Base-by-base conservation (phyloP, 2,113 vertebrate genomes). In the Leiothrix lutea region DNA sequence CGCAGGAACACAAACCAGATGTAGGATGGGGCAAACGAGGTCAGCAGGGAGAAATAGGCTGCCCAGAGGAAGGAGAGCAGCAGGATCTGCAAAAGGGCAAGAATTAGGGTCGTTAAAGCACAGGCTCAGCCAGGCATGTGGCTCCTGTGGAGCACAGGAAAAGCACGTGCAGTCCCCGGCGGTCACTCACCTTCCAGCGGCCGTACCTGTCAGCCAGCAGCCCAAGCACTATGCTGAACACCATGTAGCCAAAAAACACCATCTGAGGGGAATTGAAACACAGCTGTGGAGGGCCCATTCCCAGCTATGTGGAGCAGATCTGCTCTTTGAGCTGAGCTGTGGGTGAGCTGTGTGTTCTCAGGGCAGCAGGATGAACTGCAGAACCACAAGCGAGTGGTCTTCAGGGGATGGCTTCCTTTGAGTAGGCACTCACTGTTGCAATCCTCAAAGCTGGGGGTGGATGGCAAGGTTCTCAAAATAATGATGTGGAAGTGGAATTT, bases 241-340 rank as follows among this genome's bases (percentile, higher is more conserved):
- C 29, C 99, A 99, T 99, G 97, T 99, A 99, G 74, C 99, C 99
- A 31, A 99, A 97, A 95, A 99, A 99, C 97, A 99, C 99, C 98
- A 99, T 99, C 99, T 99, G 94, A 23, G 24, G 31, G 33, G 29
- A 29, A 22, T 51, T 54, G 25, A 80, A 92, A 87, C 38, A 44
- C 9, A 58, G 29, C 28, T 54, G 31, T 66, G 33, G 28, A 75
- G 16, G 29, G 31, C 6, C 23, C 44, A 8, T 2, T 48, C 8
- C 26, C 2, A 5, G 38, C 21, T 60, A 51, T 15, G 12, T 5
- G 2, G 1, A 35, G 38, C n/a, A 62, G 29, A 22, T 86, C 74
- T 62, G 23, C 54, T 65, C 38, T 45, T 62, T 29, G 31, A 77
- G n/a, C n/a, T n/a, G 14, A 82, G n/a, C n/a, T n/a, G 14, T 0